phyloP scores from a whole-genome alignment of 2,888 invertebrate species.

The Sesia apiformis region DNA sequence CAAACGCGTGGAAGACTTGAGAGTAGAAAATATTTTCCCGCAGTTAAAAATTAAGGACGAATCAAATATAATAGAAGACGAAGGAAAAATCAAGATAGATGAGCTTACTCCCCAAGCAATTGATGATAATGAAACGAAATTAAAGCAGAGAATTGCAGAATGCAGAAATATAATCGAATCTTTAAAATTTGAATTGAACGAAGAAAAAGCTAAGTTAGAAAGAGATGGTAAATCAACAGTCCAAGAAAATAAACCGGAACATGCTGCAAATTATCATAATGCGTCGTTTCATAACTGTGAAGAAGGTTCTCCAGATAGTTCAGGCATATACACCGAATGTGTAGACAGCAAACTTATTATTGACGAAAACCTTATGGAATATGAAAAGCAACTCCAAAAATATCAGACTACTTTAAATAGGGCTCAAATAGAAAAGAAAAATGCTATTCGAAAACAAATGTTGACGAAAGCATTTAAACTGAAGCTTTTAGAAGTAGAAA shows the following conservation, averaged over 20 bases:
- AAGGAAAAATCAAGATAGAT: constrained; percentile 5
- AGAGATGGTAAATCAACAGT: constrained; percentile 23
- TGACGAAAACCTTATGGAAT: constrained; percentile 55
- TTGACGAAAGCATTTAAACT: constrained; percentile 57
- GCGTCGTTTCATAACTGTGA: constrained; percentile 11
- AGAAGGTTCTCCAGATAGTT: constrained; percentile 13
- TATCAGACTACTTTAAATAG: constrained; percentile 60
- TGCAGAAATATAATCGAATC: constrained; percentile 54
- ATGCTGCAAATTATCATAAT: constrained; percentile 10
- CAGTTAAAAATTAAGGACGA: not conserved
- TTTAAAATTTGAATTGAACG: constrained; percentile 47
- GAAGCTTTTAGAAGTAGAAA: constrained; percentile 62
- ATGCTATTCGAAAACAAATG: constrained; percentile 63
- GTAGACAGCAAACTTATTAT: constrained; percentile 46
- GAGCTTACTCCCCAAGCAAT: constrained; percentile 28
- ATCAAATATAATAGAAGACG: not conserved
- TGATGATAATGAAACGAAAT: constrained; percentile 43
- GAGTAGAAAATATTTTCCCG: not conserved
- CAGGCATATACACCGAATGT: constrained; percentile 31
- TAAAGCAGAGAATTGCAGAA: constrained; percentile 53
- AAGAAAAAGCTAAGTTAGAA: constrained; percentile 50
- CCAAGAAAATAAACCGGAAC: constrained; percentile 3
- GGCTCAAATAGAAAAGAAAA: constrained; percentile 63
- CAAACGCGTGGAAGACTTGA: not conserved
- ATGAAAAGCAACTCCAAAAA: constrained; percentile 60